Percentiles rank a stretch among this genome's conserved stretches.
phyloP scores from a whole-genome alignment of 2,797 vertebrate genomes.

The Aphelocoma californica region DNA sequence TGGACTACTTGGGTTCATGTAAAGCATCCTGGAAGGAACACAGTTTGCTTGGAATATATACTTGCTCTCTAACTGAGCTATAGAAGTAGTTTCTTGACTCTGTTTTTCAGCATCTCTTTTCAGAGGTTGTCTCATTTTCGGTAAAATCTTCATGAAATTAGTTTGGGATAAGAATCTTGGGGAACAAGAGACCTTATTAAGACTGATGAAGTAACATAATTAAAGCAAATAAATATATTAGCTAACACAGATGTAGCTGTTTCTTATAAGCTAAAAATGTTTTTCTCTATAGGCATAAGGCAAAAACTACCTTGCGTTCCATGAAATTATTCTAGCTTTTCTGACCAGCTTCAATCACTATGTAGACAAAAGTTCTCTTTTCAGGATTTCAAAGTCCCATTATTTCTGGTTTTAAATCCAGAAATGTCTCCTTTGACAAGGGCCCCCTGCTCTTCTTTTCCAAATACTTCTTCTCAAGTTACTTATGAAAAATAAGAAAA shows the following conservation, averaged over 20 bases:
- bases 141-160: neutral
- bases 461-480: neutral
- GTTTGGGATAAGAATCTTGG: neutral
- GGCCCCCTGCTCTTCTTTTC: neutral
- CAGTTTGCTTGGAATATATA: neutral
- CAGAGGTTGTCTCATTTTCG: neutral
- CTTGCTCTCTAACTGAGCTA: neutral
- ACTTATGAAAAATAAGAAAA: neutral
- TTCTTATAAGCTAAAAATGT: neutral
- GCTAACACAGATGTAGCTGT: neutral
- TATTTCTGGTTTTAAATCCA: neutral
- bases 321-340: neutral
- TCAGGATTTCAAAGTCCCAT: neutral
- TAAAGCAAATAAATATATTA: neutral
- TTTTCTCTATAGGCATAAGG: neutral
- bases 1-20: neutral
- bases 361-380: neutral
- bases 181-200: neutral
- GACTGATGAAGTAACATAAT: neutral
- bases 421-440: neutral
- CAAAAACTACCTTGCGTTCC: neutral
- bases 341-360: neutral
- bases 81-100: neutral
- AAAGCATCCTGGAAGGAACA: neutral
- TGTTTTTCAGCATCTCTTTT: neutral